Evolutionary conservation across 2,797 vertebrate species (phyloP).

Genomic region (Tragopan temminckii): DNA sequence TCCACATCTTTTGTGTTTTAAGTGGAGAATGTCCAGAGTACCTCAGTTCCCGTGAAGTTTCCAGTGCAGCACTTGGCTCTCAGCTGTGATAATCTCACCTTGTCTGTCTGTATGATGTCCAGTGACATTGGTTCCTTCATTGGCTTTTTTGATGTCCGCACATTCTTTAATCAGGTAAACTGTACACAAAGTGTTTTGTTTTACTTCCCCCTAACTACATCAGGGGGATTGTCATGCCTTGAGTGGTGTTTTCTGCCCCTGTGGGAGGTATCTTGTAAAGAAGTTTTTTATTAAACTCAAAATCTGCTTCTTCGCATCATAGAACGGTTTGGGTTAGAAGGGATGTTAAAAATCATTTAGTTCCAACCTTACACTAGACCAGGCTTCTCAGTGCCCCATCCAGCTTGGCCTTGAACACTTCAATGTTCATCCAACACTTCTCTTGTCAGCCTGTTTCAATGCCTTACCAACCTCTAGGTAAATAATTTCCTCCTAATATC

Average conservation of each 20-base stretch:
- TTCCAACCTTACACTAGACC: neutral
- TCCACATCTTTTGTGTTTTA: constrained; percentile 16
- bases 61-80: constrained; percentile 91
- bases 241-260: neutral
- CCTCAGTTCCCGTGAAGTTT: constrained; percentile 84
- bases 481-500: neutral
- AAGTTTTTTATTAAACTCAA: neutral
- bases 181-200: neutral
- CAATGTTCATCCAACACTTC: neutral
- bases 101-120: constrained; percentile 90
- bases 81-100: constrained; percentile 92
- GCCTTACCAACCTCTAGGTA: neutral
- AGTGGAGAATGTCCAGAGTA: constrained; percentile 81
- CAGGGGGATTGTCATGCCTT: neutral
- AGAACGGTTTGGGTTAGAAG: neutral
- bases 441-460: neutral
- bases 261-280: neutral
- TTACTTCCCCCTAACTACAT: too few species aligned
- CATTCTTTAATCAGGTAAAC: constrained; percentile 92
- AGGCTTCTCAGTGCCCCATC: neutral
- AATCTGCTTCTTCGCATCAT: neutral
- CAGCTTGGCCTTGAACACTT: neutral
- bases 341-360: neutral
- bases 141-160: constrained; percentile 93
- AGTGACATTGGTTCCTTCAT: constrained; percentile 82